Conservation (phyloP, 2,113 vertebrate genomes). For the Elanoides forficatus region DNA sequence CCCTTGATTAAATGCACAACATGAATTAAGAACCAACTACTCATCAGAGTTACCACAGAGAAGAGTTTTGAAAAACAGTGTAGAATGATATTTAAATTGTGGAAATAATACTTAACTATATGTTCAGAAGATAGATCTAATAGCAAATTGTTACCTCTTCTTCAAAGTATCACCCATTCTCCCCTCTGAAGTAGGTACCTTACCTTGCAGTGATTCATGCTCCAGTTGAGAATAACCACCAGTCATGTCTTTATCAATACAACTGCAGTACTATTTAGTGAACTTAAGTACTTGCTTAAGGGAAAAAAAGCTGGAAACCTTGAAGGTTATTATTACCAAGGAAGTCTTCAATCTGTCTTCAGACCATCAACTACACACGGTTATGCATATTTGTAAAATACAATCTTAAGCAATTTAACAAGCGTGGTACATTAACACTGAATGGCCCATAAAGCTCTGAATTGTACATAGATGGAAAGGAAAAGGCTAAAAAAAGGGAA, state of each 20-base stretch:
- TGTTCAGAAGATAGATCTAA: not conserved
- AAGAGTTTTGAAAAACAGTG: not conserved
- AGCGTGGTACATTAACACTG: not conserved
- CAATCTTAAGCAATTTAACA: not conserved
- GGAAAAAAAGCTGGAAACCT: not conserved
- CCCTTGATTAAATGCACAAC: not conserved
- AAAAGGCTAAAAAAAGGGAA: not conserved
- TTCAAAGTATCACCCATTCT: not conserved
- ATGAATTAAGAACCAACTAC: not conserved
- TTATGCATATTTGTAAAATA: not conserved
- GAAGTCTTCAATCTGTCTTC: not conserved
- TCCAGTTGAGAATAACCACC: not conserved
- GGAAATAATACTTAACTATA: not conserved
- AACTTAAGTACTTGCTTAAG: not conserved
- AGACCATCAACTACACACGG: not conserved
- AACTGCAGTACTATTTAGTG: not conserved
- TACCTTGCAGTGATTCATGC: not conserved
- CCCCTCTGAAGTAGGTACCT: not conserved
- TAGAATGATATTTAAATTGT: not conserved
- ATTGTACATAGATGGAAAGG: not conserved
- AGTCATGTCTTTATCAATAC: not conserved
- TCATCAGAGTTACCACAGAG: not conserved
- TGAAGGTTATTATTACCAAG: not conserved
- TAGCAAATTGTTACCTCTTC: not conserved
- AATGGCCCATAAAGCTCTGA: not conserved